These are phyloP conservation scores for Toxostoma redivivum DNA, from an alignment of 2,113 vertebrate species.

Conservation along the genomic window DNA sequence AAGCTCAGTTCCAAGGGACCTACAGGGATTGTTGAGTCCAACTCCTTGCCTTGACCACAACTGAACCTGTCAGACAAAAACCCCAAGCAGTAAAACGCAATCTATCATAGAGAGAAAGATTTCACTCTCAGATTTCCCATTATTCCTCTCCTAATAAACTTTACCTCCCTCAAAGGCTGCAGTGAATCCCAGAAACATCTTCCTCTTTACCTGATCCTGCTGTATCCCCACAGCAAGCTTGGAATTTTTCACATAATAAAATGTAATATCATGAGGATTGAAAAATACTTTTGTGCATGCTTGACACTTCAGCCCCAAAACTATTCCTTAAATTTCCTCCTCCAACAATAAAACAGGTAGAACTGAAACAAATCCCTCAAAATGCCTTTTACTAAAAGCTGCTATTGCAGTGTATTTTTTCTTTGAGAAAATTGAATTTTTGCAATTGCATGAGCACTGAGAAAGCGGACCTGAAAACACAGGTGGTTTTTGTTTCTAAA, in stretches of 20 bases:
- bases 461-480: background rate
- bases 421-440: background rate
- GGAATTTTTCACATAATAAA: background rate
- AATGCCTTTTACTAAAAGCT: background rate
- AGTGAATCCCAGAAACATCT: background rate
- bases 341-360: background rate
- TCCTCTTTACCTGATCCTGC: background rate
- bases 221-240: background rate
- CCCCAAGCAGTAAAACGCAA: background rate
- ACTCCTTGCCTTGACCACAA: background rate
- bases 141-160: background rate
- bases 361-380: background rate
- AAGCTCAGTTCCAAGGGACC: background rate
- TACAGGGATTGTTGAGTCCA: fast-evolving
- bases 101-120: background rate
- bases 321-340: background rate
- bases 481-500: background rate
- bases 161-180: background rate
- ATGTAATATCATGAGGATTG: background rate
- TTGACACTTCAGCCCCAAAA: background rate
- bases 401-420: background rate
- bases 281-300: background rate
- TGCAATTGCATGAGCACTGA: background rate
- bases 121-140: background rate
- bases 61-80: background rate